These are phyloP conservation scores for Aleiodes sp. DNA, from an alignment of 1,140 invertebrate genomes.

Conservation along the genomic window DNA sequence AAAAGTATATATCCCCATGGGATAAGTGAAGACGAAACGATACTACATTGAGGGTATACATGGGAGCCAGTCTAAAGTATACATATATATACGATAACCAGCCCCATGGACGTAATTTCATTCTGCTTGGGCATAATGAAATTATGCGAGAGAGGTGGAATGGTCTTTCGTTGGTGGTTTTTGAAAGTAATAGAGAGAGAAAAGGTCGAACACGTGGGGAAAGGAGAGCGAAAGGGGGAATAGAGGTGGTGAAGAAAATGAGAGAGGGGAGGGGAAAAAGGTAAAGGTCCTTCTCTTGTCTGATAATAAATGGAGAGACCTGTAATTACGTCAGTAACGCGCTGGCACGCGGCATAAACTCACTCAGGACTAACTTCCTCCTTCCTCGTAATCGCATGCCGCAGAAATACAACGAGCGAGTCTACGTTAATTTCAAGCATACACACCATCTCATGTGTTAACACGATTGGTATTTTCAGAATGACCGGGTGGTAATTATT, in stretches of 20 bases:
- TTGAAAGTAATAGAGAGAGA: neutral
- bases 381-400: neutral
- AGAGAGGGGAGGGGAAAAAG: neutral
- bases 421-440: too few species aligned
- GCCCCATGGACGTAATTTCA: slow-evolving; percentile 3
- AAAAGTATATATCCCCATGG: slow-evolving; percentile 7
- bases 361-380: neutral
- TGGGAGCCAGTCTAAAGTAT: neutral
- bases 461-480: too few species aligned
- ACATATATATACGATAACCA: neutral
- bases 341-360: neutral
- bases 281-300: slow-evolving; percentile 1
- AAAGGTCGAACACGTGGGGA: too few species aligned
- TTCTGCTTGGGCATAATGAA: slow-evolving; percentile 7
- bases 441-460: too few species aligned
- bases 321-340: slow-evolving; percentile 17
- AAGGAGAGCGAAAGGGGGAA: too few species aligned
- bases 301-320: slow-evolving; percentile 1
- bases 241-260: too few species aligned
- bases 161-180: slow-evolving; percentile 4
- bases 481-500: too few species aligned
- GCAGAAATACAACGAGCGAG: neutral
- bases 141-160: neutral
- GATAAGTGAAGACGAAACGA: slow-evolving; percentile 3
- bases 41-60: neutral